phyloP scores from a whole-genome alignment of 2,113 vertebrate species.

The Pica pica region DNA sequence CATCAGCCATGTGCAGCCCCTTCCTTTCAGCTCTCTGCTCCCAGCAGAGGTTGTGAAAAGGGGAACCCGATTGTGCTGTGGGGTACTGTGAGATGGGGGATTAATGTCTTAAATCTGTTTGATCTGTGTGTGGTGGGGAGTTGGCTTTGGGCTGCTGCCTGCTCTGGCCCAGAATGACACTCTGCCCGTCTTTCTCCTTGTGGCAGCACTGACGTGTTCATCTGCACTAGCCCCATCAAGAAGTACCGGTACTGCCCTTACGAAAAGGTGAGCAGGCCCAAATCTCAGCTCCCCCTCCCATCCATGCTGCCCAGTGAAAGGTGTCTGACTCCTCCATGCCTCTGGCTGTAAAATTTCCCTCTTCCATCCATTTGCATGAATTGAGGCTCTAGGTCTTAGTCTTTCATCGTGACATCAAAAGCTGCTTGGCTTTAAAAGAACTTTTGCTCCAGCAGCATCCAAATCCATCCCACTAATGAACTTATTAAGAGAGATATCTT shows the following conservation, averaged over 20 bases:
- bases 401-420: not conserved
- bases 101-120: not conserved
- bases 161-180: not conserved
- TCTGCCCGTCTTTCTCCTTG: not conserved
- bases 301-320: fast-evolving
- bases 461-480: not conserved
- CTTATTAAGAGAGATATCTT: not conserved
- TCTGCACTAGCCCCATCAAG: constrained; percentile 94
- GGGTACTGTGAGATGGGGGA: not conserved
- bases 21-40: not conserved
- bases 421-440: not conserved
- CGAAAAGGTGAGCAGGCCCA: constrained; percentile 83
- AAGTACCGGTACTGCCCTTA: constrained; percentile 86
- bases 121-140: not conserved
- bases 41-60: not conserved
- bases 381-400: not conserved
- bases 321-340: not conserved
- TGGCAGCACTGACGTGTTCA: constrained; percentile 91
- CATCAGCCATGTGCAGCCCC: not conserved
- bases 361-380: not conserved
- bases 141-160: not conserved
- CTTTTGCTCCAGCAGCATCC: not conserved
- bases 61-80: not conserved
- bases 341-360: not conserved
- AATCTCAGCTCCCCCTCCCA: not conserved